Evolutionary conservation across 2,797 vertebrate genomes (phyloP).

Genomic region (Staurois parvus): DNA sequence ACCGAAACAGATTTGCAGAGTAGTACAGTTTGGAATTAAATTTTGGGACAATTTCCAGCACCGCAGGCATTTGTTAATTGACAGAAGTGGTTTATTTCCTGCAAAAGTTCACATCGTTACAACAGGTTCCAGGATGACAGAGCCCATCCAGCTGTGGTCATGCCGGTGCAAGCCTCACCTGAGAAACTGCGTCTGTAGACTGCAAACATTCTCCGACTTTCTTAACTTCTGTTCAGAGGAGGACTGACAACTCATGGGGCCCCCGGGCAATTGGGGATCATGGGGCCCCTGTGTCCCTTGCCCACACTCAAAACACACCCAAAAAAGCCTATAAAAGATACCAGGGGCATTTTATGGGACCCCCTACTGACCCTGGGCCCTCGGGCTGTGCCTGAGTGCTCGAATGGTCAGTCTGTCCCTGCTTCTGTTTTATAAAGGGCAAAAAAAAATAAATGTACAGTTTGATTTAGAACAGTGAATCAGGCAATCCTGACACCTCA

Average conservation of each 20-base stretch:
- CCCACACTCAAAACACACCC: no score
- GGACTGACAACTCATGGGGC: no score
- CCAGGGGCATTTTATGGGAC: no score
- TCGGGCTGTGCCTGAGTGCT: no score
- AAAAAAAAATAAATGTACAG: background rate
- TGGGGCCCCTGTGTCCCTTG: no score
- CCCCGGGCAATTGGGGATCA: no score
- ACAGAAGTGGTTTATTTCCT: conserved; percentile 49
- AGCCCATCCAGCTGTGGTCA: conserved; percentile 36
- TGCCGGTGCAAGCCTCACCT: conserved; percentile 36
- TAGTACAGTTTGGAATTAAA: conserved; percentile 10
- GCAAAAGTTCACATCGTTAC: conserved; percentile 39
- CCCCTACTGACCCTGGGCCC: no score
- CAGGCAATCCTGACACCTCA: no score
- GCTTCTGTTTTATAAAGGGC: conserved; percentile 8
- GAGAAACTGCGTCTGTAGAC: background rate
- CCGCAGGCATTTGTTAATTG: conserved; percentile 46
- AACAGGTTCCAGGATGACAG: conserved; percentile 46
- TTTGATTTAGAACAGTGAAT: background rate
- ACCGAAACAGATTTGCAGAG: conserved; percentile 15
- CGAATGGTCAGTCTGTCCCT: no score
- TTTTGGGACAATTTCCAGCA: conserved; percentile 36
- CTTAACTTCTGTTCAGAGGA: no score
- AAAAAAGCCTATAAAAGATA: no score
- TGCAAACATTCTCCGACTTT: background rate